Evolutionary conservation across 2,888 invertebrate genomes (phyloP), one percentile per base, ranked within the genome.

Genomic region (Melanargia galathea): DNA sequence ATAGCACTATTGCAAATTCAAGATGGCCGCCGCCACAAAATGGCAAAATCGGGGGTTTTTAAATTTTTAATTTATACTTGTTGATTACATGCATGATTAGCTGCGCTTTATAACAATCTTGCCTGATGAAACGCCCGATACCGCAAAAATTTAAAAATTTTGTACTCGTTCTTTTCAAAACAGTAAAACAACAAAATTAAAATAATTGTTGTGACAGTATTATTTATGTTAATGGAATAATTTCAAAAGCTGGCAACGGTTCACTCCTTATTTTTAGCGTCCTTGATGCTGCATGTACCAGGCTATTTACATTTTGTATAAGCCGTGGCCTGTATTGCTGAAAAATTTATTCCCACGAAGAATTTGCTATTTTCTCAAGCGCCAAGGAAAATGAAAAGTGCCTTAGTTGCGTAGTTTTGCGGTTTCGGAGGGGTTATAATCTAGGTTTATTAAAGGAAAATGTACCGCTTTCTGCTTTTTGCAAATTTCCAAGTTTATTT

Each of bases 391-490:
- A 64, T 60, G 65, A 65, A 60, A 65, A 67, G 65, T 62, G 57
- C 65, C 54, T 58, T 65, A 67, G 66, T 65, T 60, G 48, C 60
- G 64, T 65, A 65, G 65, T 67, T 63, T 46, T 48, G 62, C 62
- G 63, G 63, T 58, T 60, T 60, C 62, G 48, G 38, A 59, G 56
- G 11, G 16, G 54, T 45, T 38, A 54, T 62, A 62, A 62, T 65
- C 45, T 55, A 59, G 59, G 54, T 65, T 62, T 63, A 60, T 63
- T 63, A 55, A 43, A 52, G 49, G 22, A 54, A 40, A 59, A 40
- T 54, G 58, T 63, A 22, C 7, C 18, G 24, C 13, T 3, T 6
- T 20, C 35, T 22, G 33, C 35, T 22, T 48, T 20, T 46, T 33
- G 33, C 46, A 45, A 33, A 57, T 57, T 46, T 45, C 18, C 33